These are phyloP conservation scores for Globodera ellingtonae DNA, from an alignment of 1,140 invertebrate species.

Conservation along the genomic window DNA sequence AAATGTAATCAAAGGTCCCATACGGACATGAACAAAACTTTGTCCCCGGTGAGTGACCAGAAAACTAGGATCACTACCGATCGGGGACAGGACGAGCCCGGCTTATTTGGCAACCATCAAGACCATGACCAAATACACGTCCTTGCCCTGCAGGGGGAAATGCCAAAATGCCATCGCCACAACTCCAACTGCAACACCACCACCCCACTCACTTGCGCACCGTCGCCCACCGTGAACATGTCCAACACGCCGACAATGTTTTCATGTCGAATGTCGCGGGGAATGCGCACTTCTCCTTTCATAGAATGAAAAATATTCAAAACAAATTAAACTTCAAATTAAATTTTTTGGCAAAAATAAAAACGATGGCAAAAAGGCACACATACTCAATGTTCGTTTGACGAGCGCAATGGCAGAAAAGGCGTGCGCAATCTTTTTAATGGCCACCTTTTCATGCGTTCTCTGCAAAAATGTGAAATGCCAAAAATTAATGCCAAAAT, in stretches of 20 bases:
- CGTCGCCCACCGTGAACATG: slow-evolving; percentile 64
- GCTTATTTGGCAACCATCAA: slow-evolving; percentile 66
- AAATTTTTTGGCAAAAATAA: background rate
- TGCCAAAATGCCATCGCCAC: too few relatives aligned
- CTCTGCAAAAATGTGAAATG: too few relatives aligned
- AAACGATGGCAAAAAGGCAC: background rate
- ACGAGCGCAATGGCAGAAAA: slow-evolving; percentile 65
- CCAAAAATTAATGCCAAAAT: too few relatives aligned
- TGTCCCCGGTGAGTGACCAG: too few relatives aligned
- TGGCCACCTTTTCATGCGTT: too few relatives aligned
- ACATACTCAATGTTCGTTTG: slow-evolving; percentile 66
- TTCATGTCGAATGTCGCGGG: slow-evolving; percentile 68
- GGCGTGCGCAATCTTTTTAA: too few relatives aligned
- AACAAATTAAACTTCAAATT: too few relatives aligned
- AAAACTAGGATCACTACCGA: too few relatives aligned
- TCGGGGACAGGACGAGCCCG: too few relatives aligned
- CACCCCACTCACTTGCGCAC: slow-evolving; percentile 33
- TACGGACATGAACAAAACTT: too few relatives aligned
- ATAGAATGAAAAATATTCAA: background rate
- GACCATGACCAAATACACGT: slow-evolving; percentile 70
- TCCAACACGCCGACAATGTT: slow-evolving; percentile 68
- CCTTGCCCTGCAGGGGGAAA: slow-evolving; percentile 3
- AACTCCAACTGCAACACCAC: background rate
- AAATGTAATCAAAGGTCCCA: too few relatives aligned
- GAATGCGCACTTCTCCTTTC: slow-evolving; percentile 67